phyloP scores from a whole-genome alignment of 2,797 vertebrate genomes.

The Myripristis murdjan region DNA sequence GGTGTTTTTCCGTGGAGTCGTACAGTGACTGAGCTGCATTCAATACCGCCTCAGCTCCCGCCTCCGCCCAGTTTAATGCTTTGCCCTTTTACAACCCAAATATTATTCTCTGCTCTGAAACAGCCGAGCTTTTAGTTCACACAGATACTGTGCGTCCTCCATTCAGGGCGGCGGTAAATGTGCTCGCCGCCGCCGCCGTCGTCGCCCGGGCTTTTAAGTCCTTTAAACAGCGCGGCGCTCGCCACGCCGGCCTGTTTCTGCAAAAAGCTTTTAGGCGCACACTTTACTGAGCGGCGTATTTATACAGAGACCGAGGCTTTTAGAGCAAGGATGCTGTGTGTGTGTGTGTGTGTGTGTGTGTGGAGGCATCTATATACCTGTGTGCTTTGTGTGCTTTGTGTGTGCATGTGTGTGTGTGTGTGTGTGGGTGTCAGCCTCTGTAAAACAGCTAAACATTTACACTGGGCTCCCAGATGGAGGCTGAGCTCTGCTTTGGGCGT shows the following conservation, averaged over 20 bases:
- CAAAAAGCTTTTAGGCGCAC: slow-evolving; percentile 21
- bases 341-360: too few relatives aligned
- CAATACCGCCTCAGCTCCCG: too few relatives aligned
- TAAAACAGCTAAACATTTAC: slow-evolving; percentile 4
- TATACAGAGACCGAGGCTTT: slow-evolving; percentile 26
- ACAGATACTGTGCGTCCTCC: slow-evolving; percentile 8
- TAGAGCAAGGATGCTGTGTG: neutral
- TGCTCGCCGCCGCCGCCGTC: slow-evolving; percentile 2
- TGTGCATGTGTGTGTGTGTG: neutral
- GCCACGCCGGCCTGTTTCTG: slow-evolving; percentile 11
- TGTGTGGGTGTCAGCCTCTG: too few relatives aligned
- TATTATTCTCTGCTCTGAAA: too few relatives aligned
- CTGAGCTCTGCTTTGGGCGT: slow-evolving; percentile 38
- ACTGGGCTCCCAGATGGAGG: slow-evolving; percentile 28
- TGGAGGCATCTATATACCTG: neutral
- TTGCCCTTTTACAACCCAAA: too few relatives aligned
- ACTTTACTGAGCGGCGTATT: neutral
- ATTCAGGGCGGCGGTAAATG: neutral
- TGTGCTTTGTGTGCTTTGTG: neutral
- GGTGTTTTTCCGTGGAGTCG: too few relatives aligned
- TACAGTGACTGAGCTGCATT: too few relatives aligned
- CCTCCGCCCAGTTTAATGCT: too few relatives aligned
- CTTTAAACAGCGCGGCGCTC: slow-evolving; percentile 31
- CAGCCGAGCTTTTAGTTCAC: neutral
- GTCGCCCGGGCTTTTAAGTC: slow-evolving; percentile 6